phyloP scores from a whole-genome alignment of 2,113 vertebrate species.

The Onychostruthus taczanowskii region DNA sequence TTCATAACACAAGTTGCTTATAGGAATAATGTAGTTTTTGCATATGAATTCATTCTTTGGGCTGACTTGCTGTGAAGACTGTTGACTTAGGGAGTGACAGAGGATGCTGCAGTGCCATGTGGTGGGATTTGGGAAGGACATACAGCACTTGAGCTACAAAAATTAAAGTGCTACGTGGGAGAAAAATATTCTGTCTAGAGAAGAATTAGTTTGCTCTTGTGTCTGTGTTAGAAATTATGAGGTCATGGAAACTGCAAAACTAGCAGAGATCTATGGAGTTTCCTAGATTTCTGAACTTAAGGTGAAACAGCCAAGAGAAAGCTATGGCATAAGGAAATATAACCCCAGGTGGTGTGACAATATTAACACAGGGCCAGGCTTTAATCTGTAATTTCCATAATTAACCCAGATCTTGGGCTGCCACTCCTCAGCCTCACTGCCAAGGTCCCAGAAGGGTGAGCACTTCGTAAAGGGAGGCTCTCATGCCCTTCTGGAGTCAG shows the following conservation, averaged over 20 bases:
- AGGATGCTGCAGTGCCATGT: neutral
- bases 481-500: neutral
- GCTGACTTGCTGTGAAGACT: neutral
- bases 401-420: neutral
- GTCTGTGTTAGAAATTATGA: neutral
- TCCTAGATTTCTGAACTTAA: neutral
- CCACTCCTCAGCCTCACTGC: neutral
- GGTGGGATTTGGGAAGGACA: neutral
- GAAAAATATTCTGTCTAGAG: neutral
- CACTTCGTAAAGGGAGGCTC: neutral
- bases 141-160: neutral
- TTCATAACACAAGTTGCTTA: constrained; percentile 7
- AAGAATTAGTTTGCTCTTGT: neutral
- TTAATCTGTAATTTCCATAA: neutral
- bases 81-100: neutral
- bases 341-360: neutral
- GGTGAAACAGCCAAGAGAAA: neutral
- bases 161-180: neutral
- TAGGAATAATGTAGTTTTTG: constrained; percentile 13
- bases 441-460: neutral
- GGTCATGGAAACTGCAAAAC: neutral
- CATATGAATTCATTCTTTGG: neutral
- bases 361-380: neutral
- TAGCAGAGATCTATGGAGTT: neutral
- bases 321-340: neutral